Conservation (phyloP, 2,113 vertebrate species). For the Corythoichthys haematopterus region DNA sequence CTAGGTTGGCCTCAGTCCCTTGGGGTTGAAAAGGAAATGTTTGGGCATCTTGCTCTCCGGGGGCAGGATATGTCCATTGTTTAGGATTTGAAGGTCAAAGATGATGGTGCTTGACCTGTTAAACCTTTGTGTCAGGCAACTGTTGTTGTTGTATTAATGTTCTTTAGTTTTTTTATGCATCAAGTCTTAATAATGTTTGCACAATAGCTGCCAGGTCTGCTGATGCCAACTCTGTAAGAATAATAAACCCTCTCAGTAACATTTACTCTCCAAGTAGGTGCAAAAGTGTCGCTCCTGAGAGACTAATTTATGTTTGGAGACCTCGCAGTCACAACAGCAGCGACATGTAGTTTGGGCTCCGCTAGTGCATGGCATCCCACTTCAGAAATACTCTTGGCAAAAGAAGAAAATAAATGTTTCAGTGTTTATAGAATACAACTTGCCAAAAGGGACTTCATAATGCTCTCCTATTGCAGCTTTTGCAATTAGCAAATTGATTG, state of each 20-base stretch:
- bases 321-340: constrained; percentile 56
- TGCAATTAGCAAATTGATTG: constrained; percentile 80
- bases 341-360: constrained; percentile 53
- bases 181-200: constrained; percentile 59
- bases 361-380: constrained; percentile 61
- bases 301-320: constrained; percentile 66
- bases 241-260: constrained; percentile 24
- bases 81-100: constrained; percentile 17
- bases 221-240: constrained; percentile 56
- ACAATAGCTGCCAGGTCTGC: constrained; percentile 57
- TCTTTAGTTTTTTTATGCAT: constrained; percentile 43
- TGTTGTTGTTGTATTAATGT: constrained; percentile 4
- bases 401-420: constrained; percentile 74
- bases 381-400: constrained; percentile 69
- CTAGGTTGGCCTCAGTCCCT: constrained; percentile 60
- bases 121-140: constrained; percentile 12
- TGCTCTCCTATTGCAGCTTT: constrained; percentile 67
- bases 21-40: constrained; percentile 47
- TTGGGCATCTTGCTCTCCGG: constrained; percentile 45
- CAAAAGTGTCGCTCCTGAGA: constrained; percentile 63
- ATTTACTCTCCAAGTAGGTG: constrained; percentile 52
- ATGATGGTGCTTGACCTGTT: background rate
- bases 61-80: constrained; percentile 8
- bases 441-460: constrained; percentile 72
- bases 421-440: constrained; percentile 73